phyloP scores from a whole-genome alignment of 2,888 invertebrate species.

The Vandiemenella viatica region DNA sequence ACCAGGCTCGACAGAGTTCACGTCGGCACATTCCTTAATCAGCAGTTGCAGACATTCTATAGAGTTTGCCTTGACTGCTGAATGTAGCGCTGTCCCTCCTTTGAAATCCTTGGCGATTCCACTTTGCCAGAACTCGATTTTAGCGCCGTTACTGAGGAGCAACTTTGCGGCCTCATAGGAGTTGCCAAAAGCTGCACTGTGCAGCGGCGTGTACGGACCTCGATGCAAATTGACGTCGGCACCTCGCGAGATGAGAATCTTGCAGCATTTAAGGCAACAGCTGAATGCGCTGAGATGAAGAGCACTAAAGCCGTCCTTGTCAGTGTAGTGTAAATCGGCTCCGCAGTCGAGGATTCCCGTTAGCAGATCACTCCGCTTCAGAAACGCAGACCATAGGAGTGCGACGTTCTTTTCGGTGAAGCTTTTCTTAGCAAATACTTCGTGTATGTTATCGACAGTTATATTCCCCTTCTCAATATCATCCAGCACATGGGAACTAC shows the following conservation, averaged over 20 bases:
- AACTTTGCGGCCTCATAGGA: constrained; percentile 65
- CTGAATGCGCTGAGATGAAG: constrained; percentile 65
- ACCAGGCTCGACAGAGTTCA: constrained; percentile 52
- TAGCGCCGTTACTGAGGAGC: constrained; percentile 55
- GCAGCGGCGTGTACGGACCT: constrained; percentile 65
- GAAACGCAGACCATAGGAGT: constrained; percentile 58
- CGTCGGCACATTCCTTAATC: constrained; percentile 55
- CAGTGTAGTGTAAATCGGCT: constrained; percentile 52
- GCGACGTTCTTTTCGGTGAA: constrained; percentile 55
- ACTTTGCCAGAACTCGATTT: constrained; percentile 32
- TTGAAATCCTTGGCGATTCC: not conserved
- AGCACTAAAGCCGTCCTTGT: constrained; percentile 51
- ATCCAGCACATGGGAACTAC: constrained; percentile 50
- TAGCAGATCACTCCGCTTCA: constrained; percentile 51
- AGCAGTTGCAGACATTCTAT: constrained; percentile 64
- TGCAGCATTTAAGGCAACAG: constrained; percentile 55
- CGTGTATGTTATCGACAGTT: constrained; percentile 37
- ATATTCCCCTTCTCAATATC: constrained; percentile 57
- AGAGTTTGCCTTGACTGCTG: constrained; percentile 71
- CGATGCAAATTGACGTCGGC: constrained; percentile 52
- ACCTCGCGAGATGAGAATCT: constrained; percentile 49
- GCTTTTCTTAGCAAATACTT: constrained; percentile 38
- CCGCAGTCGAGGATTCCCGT: constrained; percentile 47
- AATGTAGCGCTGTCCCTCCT: constrained; percentile 50
- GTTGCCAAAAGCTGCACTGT: constrained; percentile 81